Percentiles rank a stretch among this genome's conserved stretches.
Evolutionary conservation across 1,140 invertebrate species (phyloP).

Genomic region (Bombus affinis): DNA sequence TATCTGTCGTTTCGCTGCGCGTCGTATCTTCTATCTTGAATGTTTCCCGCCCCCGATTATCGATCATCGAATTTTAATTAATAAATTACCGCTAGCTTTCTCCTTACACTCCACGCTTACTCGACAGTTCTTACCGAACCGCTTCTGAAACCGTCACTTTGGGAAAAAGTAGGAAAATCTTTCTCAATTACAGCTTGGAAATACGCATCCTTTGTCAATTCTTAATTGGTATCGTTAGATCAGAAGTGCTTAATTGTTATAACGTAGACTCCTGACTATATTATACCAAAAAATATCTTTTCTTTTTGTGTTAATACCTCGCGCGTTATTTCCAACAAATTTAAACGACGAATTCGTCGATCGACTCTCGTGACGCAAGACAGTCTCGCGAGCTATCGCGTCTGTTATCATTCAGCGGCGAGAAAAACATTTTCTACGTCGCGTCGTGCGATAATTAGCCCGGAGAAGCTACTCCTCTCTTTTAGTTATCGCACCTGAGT

Average conservation of each 20-base stretch:
- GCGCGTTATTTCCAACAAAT: background rate
- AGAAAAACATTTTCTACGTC: slow-evolving; percentile 52
- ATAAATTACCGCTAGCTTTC: too few species aligned
- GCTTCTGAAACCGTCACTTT: too few species aligned
- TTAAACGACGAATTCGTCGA: background rate
- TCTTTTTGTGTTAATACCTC: too few species aligned
- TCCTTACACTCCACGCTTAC: too few species aligned
- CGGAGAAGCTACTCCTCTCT: background rate
- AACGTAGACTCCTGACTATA: too few species aligned
- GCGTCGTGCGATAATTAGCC: slow-evolving; percentile 45
- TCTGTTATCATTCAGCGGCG: slow-evolving; percentile 8
- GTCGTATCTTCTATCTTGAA: background rate
- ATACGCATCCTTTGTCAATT: too few species aligned
- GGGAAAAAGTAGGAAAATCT: too few species aligned
- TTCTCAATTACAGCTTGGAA: too few species aligned
- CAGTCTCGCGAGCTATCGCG: background rate
- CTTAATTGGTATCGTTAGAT: too few species aligned
- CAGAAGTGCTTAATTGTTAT: too few species aligned
- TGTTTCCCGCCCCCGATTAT: slow-evolving; percentile 18
- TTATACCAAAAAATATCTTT: too few species aligned
- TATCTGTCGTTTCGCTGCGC: slow-evolving; percentile 21
- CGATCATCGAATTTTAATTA: slow-evolving; percentile 50
- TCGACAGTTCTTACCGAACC: too few species aligned
- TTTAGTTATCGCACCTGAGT: slow-evolving; percentile 37
- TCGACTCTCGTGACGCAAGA: background rate